phyloP scores from a whole-genome alignment of 2,888 invertebrate genomes.

The Tachystola acroxantha region DNA sequence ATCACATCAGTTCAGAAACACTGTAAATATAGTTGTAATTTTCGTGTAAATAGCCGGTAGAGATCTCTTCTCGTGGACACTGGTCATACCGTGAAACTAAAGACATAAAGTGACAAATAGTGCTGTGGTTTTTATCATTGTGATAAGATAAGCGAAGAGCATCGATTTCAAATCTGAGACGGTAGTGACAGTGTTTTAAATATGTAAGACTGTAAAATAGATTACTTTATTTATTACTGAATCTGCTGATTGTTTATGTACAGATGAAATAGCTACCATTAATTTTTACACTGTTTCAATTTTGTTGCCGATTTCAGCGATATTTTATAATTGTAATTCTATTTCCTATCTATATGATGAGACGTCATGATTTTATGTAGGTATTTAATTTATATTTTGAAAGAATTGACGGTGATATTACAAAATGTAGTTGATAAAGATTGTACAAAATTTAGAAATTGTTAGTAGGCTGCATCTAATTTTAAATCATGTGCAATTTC shows the following conservation, averaged over 20 bases:
- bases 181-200: slow-evolving; percentile 55
- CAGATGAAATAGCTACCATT: slow-evolving; percentile 51
- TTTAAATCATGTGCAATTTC: slow-evolving; percentile 72
- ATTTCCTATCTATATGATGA: slow-evolving; percentile 60
- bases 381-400: slow-evolving; percentile 53
- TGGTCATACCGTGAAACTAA: slow-evolving; percentile 51
- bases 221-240: slow-evolving; percentile 73
- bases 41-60: slow-evolving; percentile 57
- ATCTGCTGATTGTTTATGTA: slow-evolving; percentile 64
- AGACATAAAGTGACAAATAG: slow-evolving; percentile 72
- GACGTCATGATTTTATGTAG: slow-evolving; percentile 37
- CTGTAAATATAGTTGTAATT: slow-evolving; percentile 59
- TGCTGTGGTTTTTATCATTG: slow-evolving; percentile 75
- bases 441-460: slow-evolving; percentile 70
- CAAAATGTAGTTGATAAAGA: slow-evolving; percentile 65
- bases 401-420: slow-evolving; percentile 64
- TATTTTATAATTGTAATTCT: slow-evolving; percentile 45
- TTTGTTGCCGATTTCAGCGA: slow-evolving; percentile 53
- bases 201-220: slow-evolving; percentile 72
- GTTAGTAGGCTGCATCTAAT: slow-evolving; percentile 65
- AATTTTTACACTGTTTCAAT: slow-evolving; percentile 65
- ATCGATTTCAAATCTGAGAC: slow-evolving; percentile 49
- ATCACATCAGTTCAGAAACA: slow-evolving; percentile 3
- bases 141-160: slow-evolving; percentile 65
- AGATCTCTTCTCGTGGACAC: slow-evolving; percentile 50